Evolutionary conservation across 37 sponge, comb jelly and placozoan genomes (phyloP).

Genomic region (Ianthella basta): DNA sequence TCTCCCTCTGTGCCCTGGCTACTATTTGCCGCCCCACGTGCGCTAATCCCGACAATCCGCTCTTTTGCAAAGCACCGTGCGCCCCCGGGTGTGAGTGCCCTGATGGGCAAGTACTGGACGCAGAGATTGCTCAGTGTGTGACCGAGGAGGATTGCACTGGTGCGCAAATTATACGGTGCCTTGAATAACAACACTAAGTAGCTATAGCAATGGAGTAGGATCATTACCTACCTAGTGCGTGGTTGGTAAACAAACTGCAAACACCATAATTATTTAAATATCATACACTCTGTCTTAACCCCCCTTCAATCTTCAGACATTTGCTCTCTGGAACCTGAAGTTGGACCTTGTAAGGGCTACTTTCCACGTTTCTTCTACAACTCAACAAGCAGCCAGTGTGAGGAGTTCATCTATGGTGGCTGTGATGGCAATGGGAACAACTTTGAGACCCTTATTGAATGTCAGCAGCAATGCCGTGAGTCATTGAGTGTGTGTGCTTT

Average conservation of each 20-base stretch:
- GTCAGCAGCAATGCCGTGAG: background rate
- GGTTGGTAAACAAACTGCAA: background rate
- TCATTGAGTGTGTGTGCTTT: background rate
- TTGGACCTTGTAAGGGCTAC: slow-evolving; percentile 28
- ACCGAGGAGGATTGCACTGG: background rate
- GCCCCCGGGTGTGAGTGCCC: background rate
- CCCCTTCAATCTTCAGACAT: background rate
- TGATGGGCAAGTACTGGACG: background rate
- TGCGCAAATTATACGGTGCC: background rate
- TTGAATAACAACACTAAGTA: no score
- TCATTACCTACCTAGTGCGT: no score
- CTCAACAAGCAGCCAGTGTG: slow-evolving; percentile 20
- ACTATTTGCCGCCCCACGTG: background rate
- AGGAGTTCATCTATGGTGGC: slow-evolving; percentile 27
- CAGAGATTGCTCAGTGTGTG: background rate
- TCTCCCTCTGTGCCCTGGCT: background rate
- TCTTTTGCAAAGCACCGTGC: slow-evolving; percentile 5
- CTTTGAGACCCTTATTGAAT: background rate
- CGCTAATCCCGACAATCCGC: background rate
- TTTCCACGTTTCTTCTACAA: slow-evolving; percentile 25
- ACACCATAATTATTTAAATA: no score
- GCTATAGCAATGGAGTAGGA: no score
- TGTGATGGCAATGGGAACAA: slow-evolving; percentile 28
- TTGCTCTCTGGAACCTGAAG: slow-evolving; percentile 17
- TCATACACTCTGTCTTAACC: no score